Percentiles rank a stretch among this genome's conserved stretches.
Evolutionary conservation across 1,140 invertebrate species (phyloP).

Genomic region (Eupeodes corollae): DNA sequence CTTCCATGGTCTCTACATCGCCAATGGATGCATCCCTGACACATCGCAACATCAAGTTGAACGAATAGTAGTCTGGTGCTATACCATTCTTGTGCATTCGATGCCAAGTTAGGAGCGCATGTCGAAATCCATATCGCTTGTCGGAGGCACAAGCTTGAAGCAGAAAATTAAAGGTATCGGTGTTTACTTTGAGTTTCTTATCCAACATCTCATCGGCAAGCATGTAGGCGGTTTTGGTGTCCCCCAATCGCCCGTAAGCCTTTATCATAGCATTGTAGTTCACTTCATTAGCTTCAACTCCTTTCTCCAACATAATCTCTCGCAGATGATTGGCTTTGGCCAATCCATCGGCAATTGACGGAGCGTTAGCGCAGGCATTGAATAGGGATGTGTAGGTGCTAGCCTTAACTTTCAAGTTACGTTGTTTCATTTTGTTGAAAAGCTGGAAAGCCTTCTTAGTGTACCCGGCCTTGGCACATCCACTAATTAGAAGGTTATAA

Average conservation of each 20-base stretch:
- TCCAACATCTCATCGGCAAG: conserved; percentile 74
- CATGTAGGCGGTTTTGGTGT: conserved; percentile 62
- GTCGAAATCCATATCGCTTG: conserved; percentile 61
- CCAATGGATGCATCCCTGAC: conserved; percentile 71
- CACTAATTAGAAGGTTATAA: conserved; percentile 68
- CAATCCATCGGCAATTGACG: conserved; percentile 50
- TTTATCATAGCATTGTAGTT: conserved; percentile 85
- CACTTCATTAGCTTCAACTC: conserved; percentile 54
- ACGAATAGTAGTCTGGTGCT: conserved; percentile 57
- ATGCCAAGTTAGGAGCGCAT: conserved; percentile 73
- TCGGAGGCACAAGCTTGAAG: conserved; percentile 72
- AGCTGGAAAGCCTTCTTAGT: conserved; percentile 73
- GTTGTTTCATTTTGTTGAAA: conserved; percentile 69
- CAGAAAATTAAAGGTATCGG: conserved; percentile 64
- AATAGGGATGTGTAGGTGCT: conserved; percentile 74
- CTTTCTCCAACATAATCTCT: conserved; percentile 55
- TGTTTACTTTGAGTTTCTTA: conserved; percentile 49
- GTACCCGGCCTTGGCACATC: conserved; percentile 67
- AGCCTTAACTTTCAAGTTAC: conserved; percentile 51
- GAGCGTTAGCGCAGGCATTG: conserved; percentile 76
- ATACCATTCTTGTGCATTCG: conserved; percentile 58
- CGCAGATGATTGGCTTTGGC: conserved; percentile 52
- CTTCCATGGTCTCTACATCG: conserved; percentile 45
- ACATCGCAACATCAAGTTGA: conserved; percentile 69
- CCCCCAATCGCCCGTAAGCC: conserved; percentile 72